Conservation (phyloP, 1,140 invertebrate species). For the Brachionus koreanus region DNA sequence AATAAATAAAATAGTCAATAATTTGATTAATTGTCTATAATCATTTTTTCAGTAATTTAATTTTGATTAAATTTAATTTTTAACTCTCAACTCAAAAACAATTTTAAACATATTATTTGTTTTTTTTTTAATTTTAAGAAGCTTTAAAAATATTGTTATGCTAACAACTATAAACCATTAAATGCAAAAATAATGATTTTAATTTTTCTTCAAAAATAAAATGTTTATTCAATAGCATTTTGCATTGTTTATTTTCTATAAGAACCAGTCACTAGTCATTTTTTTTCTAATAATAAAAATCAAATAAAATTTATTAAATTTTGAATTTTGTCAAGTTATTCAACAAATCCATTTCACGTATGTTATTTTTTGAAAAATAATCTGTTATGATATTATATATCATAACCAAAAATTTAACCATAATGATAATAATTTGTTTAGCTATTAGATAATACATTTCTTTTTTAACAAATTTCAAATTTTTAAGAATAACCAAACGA, state of each 20-base stretch:
- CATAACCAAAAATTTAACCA: constrained; percentile 13
- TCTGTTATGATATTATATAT: neutral
- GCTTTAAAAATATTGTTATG: no score
- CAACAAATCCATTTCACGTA: neutral
- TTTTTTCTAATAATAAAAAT: no score
- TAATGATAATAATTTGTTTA: constrained; percentile 21
- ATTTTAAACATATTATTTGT: no score
- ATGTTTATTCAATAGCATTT: no score
- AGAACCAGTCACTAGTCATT: neutral
- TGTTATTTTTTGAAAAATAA: neutral
- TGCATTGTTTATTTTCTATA: neutral
- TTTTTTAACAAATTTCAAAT: constrained; percentile 37
- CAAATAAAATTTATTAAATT: neutral
- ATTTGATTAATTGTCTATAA: no score
- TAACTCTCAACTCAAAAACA: neutral
- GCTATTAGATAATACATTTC: constrained; percentile 36
- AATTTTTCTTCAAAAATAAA: no score
- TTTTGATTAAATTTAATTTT: neutral
- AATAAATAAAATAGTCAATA: no score
- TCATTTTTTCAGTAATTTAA: neutral
- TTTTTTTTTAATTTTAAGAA: no score
- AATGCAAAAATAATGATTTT: no score
- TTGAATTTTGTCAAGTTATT: neutral
- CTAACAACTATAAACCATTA: no score
- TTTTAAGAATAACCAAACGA: constrained; percentile 1